Evolutionary conservation across 2,113 vertebrate genomes (phyloP).

Genomic region (Toxotes jaculatrix): DNA sequence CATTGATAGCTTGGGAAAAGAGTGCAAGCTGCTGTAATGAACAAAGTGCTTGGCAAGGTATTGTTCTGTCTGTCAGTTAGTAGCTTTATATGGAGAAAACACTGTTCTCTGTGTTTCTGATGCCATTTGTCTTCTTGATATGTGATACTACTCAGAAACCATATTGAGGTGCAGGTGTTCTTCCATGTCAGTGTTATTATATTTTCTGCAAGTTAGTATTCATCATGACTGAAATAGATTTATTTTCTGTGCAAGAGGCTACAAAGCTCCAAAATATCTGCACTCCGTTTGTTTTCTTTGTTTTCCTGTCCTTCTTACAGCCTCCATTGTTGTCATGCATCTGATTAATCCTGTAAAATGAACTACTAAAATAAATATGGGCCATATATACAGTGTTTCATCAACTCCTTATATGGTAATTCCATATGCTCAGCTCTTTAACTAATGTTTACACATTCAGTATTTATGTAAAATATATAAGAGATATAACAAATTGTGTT

Average conservation of each 20-base stretch:
- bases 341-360: too few species aligned
- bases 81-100: neutral
- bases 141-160: slow-evolving; percentile 15
- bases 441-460: too few species aligned
- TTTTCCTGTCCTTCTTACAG: neutral
- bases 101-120: neutral
- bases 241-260: neutral
- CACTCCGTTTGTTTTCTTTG: neutral
- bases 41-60: neutral
- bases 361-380: too few species aligned
- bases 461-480: too few species aligned
- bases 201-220: neutral
- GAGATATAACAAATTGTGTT: neutral
- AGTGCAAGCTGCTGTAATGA: slow-evolving; percentile 12
- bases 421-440: too few species aligned
- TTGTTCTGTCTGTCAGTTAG: neutral
- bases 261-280: slow-evolving; percentile 1
- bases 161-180: slow-evolving; percentile 8
- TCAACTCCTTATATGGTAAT: too few species aligned
- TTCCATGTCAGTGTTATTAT: neutral
- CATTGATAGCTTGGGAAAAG: neutral
- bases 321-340: neutral
- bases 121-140: slow-evolving; percentile 21
- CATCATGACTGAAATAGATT: neutral
- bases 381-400: too few species aligned